Conservation (phyloP, 2,113 vertebrate genomes). For the Seriola rivoliana region DNA sequence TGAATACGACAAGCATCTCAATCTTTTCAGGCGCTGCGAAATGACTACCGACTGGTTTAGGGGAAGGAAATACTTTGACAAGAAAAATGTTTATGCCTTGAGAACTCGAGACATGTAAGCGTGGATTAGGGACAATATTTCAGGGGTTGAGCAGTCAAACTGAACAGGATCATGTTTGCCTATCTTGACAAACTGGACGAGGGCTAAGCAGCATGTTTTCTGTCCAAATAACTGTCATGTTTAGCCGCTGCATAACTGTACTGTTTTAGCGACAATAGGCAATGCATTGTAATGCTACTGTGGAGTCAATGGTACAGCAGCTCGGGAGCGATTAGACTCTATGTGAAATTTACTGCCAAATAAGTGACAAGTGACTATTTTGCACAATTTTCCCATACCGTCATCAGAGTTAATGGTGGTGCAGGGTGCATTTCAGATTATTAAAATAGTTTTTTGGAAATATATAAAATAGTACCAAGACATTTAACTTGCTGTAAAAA, state of each 20-base stretch:
- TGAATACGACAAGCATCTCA: constrained; percentile 68
- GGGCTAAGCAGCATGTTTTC: constrained; percentile 56
- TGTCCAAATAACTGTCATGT: constrained; percentile 55
- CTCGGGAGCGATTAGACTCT: constrained; percentile 22
- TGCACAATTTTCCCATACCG: constrained; percentile 33
- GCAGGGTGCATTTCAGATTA: constrained; percentile 33
- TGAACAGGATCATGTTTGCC: constrained; percentile 54
- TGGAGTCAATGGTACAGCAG: constrained; percentile 14
- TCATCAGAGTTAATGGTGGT: constrained; percentile 25
- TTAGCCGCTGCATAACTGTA: constrained; percentile 19
- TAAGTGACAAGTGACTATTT: constrained; percentile 39
- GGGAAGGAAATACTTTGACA: constrained; percentile 71
- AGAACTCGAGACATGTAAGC: constrained; percentile 33
- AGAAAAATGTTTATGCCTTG: constrained; percentile 62
- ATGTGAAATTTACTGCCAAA: constrained; percentile 34
- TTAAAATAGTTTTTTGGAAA: constrained; percentile 31
- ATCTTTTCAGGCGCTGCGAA: constrained; percentile 66
- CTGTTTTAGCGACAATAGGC: constrained; percentile 54
- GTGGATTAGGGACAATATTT: constrained; percentile 57
- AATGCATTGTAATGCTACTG: constrained; percentile 20
- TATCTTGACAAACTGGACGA: constrained; percentile 54
- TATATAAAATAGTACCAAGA: constrained; percentile 2
- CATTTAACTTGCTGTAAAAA: constrained; percentile 29
- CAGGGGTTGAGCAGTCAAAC: constrained; percentile 42
- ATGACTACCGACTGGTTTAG: constrained; percentile 63